These are phyloP conservation scores for Furnarius figulus DNA, from an alignment of 2,113 vertebrate species.

Conservation along the genomic window DNA sequence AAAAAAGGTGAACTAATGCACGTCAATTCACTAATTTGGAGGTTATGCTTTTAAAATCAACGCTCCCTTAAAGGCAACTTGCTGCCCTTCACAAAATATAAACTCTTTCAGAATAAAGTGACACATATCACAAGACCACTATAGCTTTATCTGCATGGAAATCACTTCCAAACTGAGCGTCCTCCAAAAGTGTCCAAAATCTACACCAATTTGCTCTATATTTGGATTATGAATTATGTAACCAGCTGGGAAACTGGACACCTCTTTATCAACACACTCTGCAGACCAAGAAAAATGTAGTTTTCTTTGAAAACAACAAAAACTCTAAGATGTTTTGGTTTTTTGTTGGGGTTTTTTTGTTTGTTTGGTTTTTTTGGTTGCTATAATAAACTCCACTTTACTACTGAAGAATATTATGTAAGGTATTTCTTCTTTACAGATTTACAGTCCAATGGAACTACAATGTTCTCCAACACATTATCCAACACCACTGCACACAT, in stretches of 20 bases:
- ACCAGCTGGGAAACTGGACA: not conserved
- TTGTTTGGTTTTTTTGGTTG: not conserved
- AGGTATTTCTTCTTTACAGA: not conserved
- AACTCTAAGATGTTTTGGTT: not conserved
- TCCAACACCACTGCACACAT: not conserved
- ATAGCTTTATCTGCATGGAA: not conserved
- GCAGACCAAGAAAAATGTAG: accelerated
- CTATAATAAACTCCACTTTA: not conserved
- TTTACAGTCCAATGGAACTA: not conserved
- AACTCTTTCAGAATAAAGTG: not conserved
- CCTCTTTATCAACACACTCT: not conserved
- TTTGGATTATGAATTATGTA: not conserved
- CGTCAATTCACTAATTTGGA: not conserved
- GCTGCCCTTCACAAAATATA: not conserved
- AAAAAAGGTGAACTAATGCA: not conserved
- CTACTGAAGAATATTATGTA: not conserved
- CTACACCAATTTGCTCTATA: not conserved
- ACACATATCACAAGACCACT: not conserved
- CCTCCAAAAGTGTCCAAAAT: not conserved
- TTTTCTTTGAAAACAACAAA: not conserved
- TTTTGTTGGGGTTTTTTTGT: too few species aligned
- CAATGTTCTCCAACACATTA: not conserved
- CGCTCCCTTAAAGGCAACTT: not conserved
- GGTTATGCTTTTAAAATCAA: not conserved
- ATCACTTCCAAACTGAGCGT: not conserved